Conservation (phyloP, 2,888 invertebrate genomes). For the Leptinotarsa haldemani region DNA sequence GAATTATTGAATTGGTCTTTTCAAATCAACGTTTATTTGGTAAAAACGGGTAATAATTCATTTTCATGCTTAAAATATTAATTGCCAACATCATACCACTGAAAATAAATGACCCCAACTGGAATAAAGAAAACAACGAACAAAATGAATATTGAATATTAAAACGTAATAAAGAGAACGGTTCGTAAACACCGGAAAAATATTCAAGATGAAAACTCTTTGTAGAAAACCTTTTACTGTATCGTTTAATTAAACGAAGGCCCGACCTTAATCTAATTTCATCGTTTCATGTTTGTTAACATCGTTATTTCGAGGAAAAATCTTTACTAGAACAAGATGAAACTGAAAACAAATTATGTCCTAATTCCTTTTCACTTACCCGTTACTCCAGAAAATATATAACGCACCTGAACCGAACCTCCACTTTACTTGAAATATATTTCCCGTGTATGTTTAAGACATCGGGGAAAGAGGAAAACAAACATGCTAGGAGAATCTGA, state of each 20-base stretch:
- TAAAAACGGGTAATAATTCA: neutral
- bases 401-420: constrained; percentile 1
- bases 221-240: constrained; percentile 4
- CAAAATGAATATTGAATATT: constrained; percentile 2
- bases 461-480: neutral
- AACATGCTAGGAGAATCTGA: neutral
- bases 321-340: constrained; percentile 3
- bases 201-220: constrained; percentile 12
- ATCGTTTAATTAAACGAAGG: neutral
- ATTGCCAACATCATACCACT: neutral
- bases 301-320: constrained; percentile 10
- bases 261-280: constrained; percentile 13
- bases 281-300: constrained; percentile 16
- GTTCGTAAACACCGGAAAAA: neutral
- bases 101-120: neutral
- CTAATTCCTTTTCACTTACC: constrained; percentile 8
- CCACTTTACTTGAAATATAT: neutral
- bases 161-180: constrained; percentile 1
- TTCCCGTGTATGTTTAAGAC: neutral
- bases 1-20: neutral
- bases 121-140: neutral
- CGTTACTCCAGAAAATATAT: constrained; percentile 5
- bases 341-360: constrained; percentile 8
- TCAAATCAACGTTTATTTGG: neutral
- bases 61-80: neutral